phyloP scores from a whole-genome alignment of 2,797 vertebrate species.

The Pantherophis alleghaniensis region DNA sequence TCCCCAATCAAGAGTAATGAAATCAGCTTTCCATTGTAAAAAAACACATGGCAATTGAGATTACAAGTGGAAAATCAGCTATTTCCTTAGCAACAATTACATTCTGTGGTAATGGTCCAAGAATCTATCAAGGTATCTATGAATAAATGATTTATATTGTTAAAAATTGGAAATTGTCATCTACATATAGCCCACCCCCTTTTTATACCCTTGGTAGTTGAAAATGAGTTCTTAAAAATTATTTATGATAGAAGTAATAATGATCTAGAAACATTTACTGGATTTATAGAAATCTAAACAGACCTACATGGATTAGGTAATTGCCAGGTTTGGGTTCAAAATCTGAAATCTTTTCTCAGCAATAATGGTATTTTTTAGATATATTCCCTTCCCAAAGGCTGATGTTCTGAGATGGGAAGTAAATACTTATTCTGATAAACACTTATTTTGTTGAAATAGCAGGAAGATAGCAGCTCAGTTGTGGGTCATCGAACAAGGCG shows the following conservation, averaged over 20 bases:
- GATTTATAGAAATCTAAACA: background rate
- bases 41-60: background rate
- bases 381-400: background rate
- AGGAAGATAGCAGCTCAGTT: background rate
- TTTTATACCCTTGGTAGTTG: background rate
- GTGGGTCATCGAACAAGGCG: background rate
- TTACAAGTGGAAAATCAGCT: background rate
- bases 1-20: background rate
- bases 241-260: background rate
- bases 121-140: background rate
- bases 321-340: background rate
- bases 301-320: background rate
- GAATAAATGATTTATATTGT: background rate
- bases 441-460: background rate
- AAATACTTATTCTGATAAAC: background rate
- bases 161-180: background rate
- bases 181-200: background rate
- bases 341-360: background rate
- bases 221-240: background rate
- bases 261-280: background rate
- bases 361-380: background rate
- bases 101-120: background rate
- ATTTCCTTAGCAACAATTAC: background rate
- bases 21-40: background rate
- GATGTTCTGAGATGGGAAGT: background rate